Percentiles rank a stretch among this genome's conserved stretches.
phyloP scores from a whole-genome alignment of 2,797 vertebrate genomes.

The Tapera naevia region DNA sequence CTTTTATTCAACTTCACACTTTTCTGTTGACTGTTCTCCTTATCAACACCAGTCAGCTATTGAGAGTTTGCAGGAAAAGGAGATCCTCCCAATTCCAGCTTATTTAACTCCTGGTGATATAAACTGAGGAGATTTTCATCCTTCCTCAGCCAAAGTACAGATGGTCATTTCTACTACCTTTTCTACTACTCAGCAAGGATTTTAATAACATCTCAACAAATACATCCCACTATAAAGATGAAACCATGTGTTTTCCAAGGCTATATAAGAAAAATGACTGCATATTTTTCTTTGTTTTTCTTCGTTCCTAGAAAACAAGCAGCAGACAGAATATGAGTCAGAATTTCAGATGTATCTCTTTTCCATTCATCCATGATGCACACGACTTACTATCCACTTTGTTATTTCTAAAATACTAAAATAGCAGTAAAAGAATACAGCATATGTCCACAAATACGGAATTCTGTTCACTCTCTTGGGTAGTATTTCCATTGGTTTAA shows the following conservation, averaged over 20 bases:
- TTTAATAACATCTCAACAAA: background rate
- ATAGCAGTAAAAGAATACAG: slow-evolving; percentile 1
- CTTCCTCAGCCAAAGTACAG: background rate
- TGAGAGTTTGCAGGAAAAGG: background rate
- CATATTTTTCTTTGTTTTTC: background rate
- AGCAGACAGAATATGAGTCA: background rate
- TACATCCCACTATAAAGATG: background rate
- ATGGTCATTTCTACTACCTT: background rate
- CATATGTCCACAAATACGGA: slow-evolving; percentile 3
- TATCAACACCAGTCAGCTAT: background rate
- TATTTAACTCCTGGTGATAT: background rate
- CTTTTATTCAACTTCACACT: background rate
- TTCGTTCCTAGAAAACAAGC: background rate
- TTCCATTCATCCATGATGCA: slow-evolving; percentile 19
- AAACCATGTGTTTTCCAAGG: background rate
- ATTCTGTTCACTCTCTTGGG: slow-evolving; percentile 24
- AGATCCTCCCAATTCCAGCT: background rate
- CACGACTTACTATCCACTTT: slow-evolving; percentile 21
- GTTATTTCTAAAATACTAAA: slow-evolving; percentile 27
- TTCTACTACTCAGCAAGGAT: background rate
- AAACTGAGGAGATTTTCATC: background rate
- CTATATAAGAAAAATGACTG: background rate
- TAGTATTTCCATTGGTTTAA: slow-evolving; percentile 33
- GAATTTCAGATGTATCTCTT: background rate
- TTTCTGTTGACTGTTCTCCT: background rate